Base-by-base conservation (phyloP, 37 sponge, comb jelly and placozoan species). In the Amphimedon queenslandica region DNA sequence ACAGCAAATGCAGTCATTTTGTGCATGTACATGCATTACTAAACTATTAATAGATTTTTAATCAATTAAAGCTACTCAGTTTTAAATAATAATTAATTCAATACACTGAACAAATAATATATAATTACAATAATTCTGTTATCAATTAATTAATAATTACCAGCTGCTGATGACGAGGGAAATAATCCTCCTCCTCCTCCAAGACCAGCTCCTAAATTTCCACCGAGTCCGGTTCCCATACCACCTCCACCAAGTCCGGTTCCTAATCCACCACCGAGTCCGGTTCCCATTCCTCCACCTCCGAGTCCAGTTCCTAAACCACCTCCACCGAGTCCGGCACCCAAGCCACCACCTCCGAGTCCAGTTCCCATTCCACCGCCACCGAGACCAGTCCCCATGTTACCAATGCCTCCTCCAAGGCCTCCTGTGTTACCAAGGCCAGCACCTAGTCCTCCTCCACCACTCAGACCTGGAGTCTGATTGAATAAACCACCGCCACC, bases 361-460 rank as follows among this genome's bases (percentile, higher is more conserved):
- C 53, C 53, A 47, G 13, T 47, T 47, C 53, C 53, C 13, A 13
- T 47, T 47, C 53, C 53, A 47, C 53, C 53, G 13, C 53, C 53
- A 8, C 53, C 53, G 13, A 47, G 8, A 18, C 53, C 53, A 47
- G 13, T 47, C 13, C 53, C 53, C 53, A 47, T 47, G 13, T 13
- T 13, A 4, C 66, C 66, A 2, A 65, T 1, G 34, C 34, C 34
- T 34, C 32, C 32, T 30, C 66, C 66, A 23, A 65, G 32, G 35
- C 60, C 56, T 32, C 58, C 60, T 60, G 32, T 20, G 20, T 16
- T 34, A 25, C 66, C 77, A 60, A 78, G 43, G 37, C 80, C 71
- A 24, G 63, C 76, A 74, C 84, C 80, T 29, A 77, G 74, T 29
- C 86, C 86, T 21, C 71, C 80, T 57, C 81, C 76, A 5, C 47